Percentiles rank a stretch among this genome's conserved stretches.
These are phyloP conservation scores for Protophormia terraenovae DNA, from an alignment of 2,888 invertebrate species.

Conservation along the genomic window DNA sequence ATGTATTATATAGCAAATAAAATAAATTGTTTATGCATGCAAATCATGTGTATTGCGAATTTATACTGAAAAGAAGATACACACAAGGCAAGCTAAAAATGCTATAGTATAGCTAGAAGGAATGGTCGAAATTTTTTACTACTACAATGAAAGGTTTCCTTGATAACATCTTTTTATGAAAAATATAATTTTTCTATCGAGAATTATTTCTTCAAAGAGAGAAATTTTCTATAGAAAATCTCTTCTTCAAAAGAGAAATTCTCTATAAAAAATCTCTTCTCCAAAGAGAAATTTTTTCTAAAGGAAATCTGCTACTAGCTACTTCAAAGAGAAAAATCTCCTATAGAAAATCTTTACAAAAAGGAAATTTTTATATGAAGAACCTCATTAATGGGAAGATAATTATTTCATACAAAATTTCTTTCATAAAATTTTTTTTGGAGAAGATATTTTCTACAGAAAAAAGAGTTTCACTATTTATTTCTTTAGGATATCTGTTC, in stretches of 20 bases:
- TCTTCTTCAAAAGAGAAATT: background rate
- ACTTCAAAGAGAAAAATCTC: too few species aligned
- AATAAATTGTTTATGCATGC: constrained; percentile 57
- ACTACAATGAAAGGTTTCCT: background rate
- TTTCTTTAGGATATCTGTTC: too few species aligned
- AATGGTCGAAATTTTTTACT: background rate
- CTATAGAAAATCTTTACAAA: too few species aligned
- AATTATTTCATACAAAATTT: too few species aligned
- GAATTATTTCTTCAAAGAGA: background rate
- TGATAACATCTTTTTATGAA: background rate
- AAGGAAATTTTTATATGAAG: too few species aligned
- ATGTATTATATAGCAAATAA: constrained; percentile 38
- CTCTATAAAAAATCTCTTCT: background rate
- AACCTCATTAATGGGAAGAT: too few species aligned
- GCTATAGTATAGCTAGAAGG: background rate
- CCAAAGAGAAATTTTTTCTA: background rate
- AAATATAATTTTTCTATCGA: background rate
- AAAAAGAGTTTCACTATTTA: too few species aligned
- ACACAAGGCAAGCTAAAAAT: background rate
- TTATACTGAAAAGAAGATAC: background rate
- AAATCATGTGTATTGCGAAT: constrained; percentile 41
- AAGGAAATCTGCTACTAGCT: background rate
- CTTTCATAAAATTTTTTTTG: too few species aligned
- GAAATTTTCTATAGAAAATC: background rate
- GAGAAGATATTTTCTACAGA: too few species aligned